Conservation (phyloP, 2,888 invertebrate species). For the Salpingus planirostris region DNA sequence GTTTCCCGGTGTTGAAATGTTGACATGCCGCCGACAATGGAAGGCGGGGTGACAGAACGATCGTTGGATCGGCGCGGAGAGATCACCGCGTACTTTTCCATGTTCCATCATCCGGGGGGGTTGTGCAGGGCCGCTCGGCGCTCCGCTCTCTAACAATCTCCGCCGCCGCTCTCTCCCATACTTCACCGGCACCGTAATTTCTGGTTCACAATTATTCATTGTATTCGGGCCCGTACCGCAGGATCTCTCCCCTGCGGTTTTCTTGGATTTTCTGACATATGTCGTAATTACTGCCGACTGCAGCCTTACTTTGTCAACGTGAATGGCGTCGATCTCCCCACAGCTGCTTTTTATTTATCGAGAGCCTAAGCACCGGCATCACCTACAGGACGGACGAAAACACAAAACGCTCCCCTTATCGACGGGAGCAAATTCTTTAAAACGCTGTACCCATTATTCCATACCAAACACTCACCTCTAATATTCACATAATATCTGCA, state of each 20-base stretch:
- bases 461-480: no score
- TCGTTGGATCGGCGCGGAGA: constrained; percentile 12
- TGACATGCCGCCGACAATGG: constrained; percentile 20
- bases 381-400: no score
- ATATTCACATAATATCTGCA: no score
- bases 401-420: no score
- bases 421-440: no score
- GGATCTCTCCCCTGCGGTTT: constrained; percentile 37
- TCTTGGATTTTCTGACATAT: constrained; percentile 38
- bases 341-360: constrained; percentile 31
- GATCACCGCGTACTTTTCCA: constrained; percentile 12
- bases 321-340: constrained; percentile 28
- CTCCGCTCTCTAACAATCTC: no score
- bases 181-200: constrained; percentile 26
- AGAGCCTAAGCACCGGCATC: no score
- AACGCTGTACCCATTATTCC: no score
- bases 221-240: constrained; percentile 27
- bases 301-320: constrained; percentile 18
- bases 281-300: constrained; percentile 33
- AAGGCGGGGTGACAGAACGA: constrained; percentile 18
- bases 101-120: constrained; percentile 10
- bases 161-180: no score
- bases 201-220: constrained; percentile 33
- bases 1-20: constrained; percentile 17
- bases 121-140: no score